Percentiles rank a stretch among this genome's conserved stretches.
Conservation (phyloP, 2,797 vertebrate species). For the Leptodactylus fallax region DNA sequence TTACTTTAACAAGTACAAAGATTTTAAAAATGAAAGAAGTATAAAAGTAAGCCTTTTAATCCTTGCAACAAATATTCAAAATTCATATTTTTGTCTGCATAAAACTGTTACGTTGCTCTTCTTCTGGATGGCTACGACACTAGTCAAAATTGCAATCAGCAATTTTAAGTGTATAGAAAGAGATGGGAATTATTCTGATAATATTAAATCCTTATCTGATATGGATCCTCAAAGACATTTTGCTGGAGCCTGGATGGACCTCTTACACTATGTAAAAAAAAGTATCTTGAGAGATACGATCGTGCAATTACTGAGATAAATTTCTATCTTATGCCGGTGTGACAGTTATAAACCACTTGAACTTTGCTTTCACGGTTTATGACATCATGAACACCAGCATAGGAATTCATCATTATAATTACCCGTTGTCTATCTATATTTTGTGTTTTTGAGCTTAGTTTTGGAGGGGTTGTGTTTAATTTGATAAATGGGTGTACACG, state of each 20-base stretch:
- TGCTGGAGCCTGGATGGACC: conserved; percentile 39
- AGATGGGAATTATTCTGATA: conserved; percentile 35
- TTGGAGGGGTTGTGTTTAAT: conserved; percentile 47
- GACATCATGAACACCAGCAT: conserved; percentile 59
- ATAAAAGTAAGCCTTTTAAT: background rate
- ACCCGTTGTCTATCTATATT: conserved; percentile 61
- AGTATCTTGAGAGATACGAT: conserved; percentile 51
- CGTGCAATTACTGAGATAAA: conserved; percentile 63
- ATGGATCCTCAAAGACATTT: conserved; percentile 40
- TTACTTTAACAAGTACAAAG: background rate
- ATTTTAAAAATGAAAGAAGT: background rate
- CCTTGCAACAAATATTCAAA: background rate
- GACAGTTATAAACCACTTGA: conserved; percentile 64
- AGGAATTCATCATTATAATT: conserved; percentile 64
- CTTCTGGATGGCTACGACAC: conserved; percentile 17
- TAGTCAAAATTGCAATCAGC: conserved; percentile 36
- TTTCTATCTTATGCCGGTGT: conserved; percentile 53
- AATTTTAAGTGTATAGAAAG: conserved; percentile 19
- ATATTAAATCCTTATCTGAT: conserved; percentile 49
- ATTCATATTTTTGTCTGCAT: background rate
- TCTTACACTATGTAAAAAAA: conserved; percentile 53
- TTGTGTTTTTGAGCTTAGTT: conserved; percentile 51
- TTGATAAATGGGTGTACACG: conserved; percentile 46
- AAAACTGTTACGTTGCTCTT: conserved; percentile 11
- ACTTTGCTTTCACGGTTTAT: conserved; percentile 62